These are phyloP conservation scores for Drosophila fungiperda DNA, from an alignment of 2,888 invertebrate species.

Conservation along the genomic window DNA sequence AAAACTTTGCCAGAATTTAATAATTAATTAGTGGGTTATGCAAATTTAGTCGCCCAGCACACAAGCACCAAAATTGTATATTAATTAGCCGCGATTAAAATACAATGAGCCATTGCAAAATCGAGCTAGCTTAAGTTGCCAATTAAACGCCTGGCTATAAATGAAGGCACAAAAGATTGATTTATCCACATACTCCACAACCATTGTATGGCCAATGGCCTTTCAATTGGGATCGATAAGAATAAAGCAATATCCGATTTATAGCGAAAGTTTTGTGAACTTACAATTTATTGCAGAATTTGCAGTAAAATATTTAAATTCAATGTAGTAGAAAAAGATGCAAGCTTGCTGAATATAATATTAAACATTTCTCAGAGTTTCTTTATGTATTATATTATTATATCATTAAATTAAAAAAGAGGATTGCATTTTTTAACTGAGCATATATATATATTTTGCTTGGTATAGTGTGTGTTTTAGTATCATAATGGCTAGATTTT, in stretches of 20 bases:
- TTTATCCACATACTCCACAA: neutral
- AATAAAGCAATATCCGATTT: neutral
- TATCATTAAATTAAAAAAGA: neutral
- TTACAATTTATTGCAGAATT: neutral
- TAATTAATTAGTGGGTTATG: constrained; percentile 73
- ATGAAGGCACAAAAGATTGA: neutral
- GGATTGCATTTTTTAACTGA: too few species aligned
- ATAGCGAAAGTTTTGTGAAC: neutral
- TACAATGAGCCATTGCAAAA: neutral
- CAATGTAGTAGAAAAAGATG: neutral
- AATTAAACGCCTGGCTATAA: neutral
- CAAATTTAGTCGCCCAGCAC: constrained; percentile 47
- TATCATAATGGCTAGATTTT: rapidly evolving
- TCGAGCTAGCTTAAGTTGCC: neutral
- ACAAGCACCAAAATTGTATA: constrained; percentile 48
- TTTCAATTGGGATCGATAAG: neutral
- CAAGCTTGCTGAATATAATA: neutral
- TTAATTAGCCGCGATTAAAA: constrained; percentile 58
- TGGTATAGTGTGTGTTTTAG: neutral
- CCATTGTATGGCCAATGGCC: neutral
- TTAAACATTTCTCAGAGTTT: too few species aligned
- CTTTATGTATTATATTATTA: neutral
- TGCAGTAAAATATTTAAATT: neutral
- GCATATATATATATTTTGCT: neutral
- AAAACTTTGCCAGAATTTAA: constrained; percentile 69